Evolutionary conservation across 2,888 invertebrate species (phyloP).

Genomic region (Eulithis prunata): DNA sequence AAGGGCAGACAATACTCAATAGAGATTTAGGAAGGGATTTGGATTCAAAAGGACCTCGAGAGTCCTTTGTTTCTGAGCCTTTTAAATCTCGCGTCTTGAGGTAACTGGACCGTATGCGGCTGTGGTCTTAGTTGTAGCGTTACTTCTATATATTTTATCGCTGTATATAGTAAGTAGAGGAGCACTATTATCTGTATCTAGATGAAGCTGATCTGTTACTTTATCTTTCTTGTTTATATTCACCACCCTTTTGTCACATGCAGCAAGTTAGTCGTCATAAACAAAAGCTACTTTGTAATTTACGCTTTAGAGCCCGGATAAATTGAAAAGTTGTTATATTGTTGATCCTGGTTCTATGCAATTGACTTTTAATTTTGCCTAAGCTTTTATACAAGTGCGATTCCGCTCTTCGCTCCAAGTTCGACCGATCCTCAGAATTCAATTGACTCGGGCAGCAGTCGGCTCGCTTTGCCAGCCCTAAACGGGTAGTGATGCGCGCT

Average conservation of each 20-base stretch:
- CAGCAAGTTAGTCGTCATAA: too few species aligned
- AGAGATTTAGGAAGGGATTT: slow-evolving; percentile 78
- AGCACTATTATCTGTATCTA: too few species aligned
- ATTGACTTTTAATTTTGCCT: too few species aligned
- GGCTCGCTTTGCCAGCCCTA: slow-evolving; percentile 63
- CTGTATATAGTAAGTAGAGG: too few species aligned
- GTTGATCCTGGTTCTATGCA: too few species aligned
- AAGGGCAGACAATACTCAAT: slow-evolving; percentile 72
- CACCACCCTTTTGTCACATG: too few species aligned
- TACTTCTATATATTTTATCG: slow-evolving; percentile 4
- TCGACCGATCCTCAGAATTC: slow-evolving; percentile 47
- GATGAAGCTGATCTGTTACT: too few species aligned
- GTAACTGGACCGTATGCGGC: slow-evolving; percentile 59
- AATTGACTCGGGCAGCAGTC: slow-evolving; percentile 58
- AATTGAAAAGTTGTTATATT: too few species aligned
- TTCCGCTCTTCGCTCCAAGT: slow-evolving; percentile 44
- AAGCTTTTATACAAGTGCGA: neutral
- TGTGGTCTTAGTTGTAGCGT: slow-evolving; percentile 43
- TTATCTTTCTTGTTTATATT: too few species aligned
- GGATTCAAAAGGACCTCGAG: slow-evolving; percentile 69
- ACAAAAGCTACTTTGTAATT: too few species aligned
- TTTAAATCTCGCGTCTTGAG: slow-evolving; percentile 66
- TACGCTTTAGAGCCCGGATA: too few species aligned
- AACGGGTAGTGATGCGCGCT: slow-evolving; percentile 70
- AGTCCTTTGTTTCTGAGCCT: slow-evolving; percentile 73